Base-by-base conservation (phyloP, 2,797 vertebrate genomes). In the Adrianichthys oophorus region DNA sequence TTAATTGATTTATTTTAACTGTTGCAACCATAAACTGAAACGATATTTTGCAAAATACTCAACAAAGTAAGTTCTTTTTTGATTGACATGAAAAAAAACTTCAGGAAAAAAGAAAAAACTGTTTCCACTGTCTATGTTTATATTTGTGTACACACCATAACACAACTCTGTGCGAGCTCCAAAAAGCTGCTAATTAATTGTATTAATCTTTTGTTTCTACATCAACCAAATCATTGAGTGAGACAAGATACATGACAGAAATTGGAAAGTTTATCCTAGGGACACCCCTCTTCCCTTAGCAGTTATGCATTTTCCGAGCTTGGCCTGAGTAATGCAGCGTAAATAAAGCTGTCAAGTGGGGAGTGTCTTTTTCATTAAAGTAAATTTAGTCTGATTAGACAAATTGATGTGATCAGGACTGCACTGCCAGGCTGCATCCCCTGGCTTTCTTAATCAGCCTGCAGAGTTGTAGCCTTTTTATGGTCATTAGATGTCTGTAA, bases 371-470 rank as follows among this genome's bases (percentile, higher is more conserved):
- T 72, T 53, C 32, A 82, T 78, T 71, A 67, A 68, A 59, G 59
- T 58, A 51, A 78, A 79, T 80, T 62, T 48, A 43, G 52, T 62
- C 41, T 77, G 55, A 84, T 82, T 63, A 73, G 72, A 72, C 56
- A 72, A 77, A 73, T 63, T 61, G 68, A 78, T 68, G 65, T 72
- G 62, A 74, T 82, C 72, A 73, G 67, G 26, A 53, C 48, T 71
- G 50, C 45, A 4, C 56, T 52, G 72, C 41, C 72, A 73, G 52
- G 43, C 56, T 57, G 60, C 55, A 48, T 68, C 52, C 56, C 29
- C 56, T 62, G 66, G 61, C 71, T 79, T 75, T 63, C 50, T 48
- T 70, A 73, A 82, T 78, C 70, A 77, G 57, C 55, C 74, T 64
- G 52, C 60, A 37, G 61, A 44, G 73, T 19, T 21, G 55, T 6